Evolutionary conservation across 2,113 vertebrate genomes (phyloP).

Genomic region (Eurystomus gularis): DNA sequence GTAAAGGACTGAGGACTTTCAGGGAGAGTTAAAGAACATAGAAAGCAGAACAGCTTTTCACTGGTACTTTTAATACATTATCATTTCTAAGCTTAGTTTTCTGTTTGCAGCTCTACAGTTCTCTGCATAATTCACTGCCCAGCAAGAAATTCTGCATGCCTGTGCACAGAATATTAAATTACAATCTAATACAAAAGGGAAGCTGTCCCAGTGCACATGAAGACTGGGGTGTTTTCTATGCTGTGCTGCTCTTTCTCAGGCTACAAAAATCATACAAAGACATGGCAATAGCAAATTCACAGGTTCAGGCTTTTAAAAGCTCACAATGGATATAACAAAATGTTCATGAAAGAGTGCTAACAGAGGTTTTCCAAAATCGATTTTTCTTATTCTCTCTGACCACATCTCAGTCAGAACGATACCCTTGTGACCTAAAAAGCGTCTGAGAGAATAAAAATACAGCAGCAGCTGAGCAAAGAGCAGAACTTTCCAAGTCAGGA

Average conservation of each 20-base stretch:
- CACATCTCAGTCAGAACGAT: constrained; percentile 42
- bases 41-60: constrained; percentile 41
- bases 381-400: constrained; percentile 60
- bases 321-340: constrained; percentile 57
- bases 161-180: constrained; percentile 60
- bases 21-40: constrained; percentile 23
- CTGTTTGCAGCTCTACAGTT: constrained; percentile 58
- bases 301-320: constrained; percentile 50
- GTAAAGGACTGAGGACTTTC: constrained; percentile 37
- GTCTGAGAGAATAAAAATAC: constrained; percentile 58
- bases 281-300: constrained; percentile 42
- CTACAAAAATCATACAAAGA: constrained; percentile 41
- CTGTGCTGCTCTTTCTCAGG: constrained; percentile 28
- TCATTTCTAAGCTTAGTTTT: constrained; percentile 48
- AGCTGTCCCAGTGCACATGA: background rate
- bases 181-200: constrained; percentile 34
- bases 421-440: constrained; percentile 57
- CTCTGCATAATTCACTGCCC: constrained; percentile 59
- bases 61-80: constrained; percentile 27
- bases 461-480: constrained; percentile 52
- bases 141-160: constrained; percentile 60
- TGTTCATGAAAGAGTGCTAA: constrained; percentile 42
- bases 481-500: constrained; percentile 54
- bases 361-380: constrained; percentile 58
- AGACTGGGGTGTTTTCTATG: constrained; percentile 10